phyloP scores from a whole-genome alignment of 2,113 vertebrate species.

The Atrichornis clamosus region DNA sequence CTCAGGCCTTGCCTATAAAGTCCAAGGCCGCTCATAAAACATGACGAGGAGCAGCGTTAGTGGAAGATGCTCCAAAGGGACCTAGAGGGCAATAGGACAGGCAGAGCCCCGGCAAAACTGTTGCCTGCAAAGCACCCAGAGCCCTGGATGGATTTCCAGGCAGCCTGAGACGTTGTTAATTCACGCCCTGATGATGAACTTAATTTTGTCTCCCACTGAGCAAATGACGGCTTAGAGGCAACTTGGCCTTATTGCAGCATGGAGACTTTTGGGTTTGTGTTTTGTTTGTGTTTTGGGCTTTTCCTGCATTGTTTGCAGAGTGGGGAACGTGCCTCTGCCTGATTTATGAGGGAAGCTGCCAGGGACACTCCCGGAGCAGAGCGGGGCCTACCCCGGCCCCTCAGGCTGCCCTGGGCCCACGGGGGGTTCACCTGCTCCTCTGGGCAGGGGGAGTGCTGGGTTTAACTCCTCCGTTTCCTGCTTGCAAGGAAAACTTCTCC shows the following conservation, averaged over 20 bases:
- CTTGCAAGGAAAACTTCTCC: not conserved
- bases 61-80: conserved; percentile 36
- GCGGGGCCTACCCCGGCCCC: not conserved
- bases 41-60: conserved; percentile 13
- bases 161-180: conserved; percentile 51
- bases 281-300: conserved; percentile 9
- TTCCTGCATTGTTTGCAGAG: not conserved
- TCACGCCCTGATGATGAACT: conserved; percentile 57
- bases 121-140: conserved; percentile 32
- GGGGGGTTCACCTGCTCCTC: not conserved
- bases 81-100: conserved; percentile 13
- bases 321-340: not conserved
- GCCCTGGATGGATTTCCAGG: conserved; percentile 45
- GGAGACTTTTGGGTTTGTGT: not conserved
- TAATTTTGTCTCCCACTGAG: conserved; percentile 62
- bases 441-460: not conserved
- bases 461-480: not conserved
- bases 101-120: conserved; percentile 4
- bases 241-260: not conserved
- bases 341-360: not conserved
- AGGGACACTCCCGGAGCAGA: not conserved
- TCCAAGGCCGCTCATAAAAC: conserved; percentile 38
- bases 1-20: conserved; percentile 33
- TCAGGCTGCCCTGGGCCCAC: not conserved
- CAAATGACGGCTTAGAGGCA: conserved; percentile 36